Evolutionary conservation across 2,888 invertebrate genomes (phyloP), one percentile per base, ranked within the genome.

Genomic region (Acanthopleura granulata): DNA sequence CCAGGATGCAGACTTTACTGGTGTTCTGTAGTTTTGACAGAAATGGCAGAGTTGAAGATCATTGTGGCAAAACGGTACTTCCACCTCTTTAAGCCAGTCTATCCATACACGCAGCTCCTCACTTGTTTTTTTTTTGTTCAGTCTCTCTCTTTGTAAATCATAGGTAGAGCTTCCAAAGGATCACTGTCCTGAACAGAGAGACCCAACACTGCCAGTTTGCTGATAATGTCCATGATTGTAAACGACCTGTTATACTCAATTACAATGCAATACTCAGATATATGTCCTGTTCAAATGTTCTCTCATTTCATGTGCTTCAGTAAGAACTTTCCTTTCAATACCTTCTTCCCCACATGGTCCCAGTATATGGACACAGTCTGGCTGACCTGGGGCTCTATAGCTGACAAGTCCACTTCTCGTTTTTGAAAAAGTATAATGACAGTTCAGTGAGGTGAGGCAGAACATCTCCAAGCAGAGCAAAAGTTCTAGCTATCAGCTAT

Each of bases 401-500:
- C 6, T 57, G 11, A 77, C 61, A 72, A n/a, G n/a, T 79, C 51
- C 14, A 74, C 66, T 30, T 75, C 30, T 61, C 61, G 62, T n/a
- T 66, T 25, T 22, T 80, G 78, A 62, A 80, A 79, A 11, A 66
- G 30, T 0, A 77, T n/a, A n/a, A 73, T 27, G 72, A 74, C 22
- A 79, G 66, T 12, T 66, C 72, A 16, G 75, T 22, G 0, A 80
- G 27, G 72, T 79, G 77, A 14, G 79, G 80, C 0, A 80, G 76
- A 16, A 77, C 75, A 22, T 81, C 78, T 16, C 76, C 79, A 18
- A 78, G 57, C 3, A 76, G 71, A 16, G 79, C 73, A 11, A 79
- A 40, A 3, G 27, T n/a, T 40, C 70, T 49, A 3, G 79, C 51
- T 15, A 15, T 81, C 49, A 61, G 40, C 6, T 77, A 75, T 15